Percentiles rank a stretch among this genome's conserved stretches.
phyloP scores from a whole-genome alignment of 1,140 invertebrate species.

The Eupeodes corollae region DNA sequence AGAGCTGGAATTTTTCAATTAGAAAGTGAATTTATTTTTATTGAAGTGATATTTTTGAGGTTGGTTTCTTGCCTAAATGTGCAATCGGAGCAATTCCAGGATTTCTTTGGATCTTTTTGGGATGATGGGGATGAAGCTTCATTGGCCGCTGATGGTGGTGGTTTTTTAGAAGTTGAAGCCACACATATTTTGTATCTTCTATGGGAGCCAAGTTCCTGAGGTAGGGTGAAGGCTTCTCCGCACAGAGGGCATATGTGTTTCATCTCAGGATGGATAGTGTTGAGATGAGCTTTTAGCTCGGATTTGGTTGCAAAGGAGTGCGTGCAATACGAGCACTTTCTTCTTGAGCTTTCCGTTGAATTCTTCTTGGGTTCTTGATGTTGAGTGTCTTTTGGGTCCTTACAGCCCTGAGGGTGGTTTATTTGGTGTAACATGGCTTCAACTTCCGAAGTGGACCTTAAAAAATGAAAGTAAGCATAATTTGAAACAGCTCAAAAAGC shows the following conservation, averaged over 20 bases:
- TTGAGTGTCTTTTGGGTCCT: background rate
- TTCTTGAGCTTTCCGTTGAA: background rate
- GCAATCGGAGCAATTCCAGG: constrained; percentile 22
- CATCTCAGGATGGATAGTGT: constrained; percentile 47
- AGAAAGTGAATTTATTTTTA: constrained; percentile 7
- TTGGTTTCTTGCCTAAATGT: constrained; percentile 9
- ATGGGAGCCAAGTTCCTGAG: constrained; percentile 61
- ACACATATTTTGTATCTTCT: constrained; percentile 46
- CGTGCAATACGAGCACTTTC: constrained; percentile 16
- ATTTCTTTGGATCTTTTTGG: background rate
- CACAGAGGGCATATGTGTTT: constrained; percentile 54
- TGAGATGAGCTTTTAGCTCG: constrained; percentile 54
- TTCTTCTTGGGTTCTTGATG: background rate
- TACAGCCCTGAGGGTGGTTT: background rate
- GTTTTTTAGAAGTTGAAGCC: constrained; percentile 8
- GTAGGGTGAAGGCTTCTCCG: constrained; percentile 51
- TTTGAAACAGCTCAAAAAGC: constrained; percentile 14
- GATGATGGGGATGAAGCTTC: background rate
- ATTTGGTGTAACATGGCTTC: constrained; percentile 5
- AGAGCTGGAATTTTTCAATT: constrained; percentile 22
- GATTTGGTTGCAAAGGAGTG: constrained; percentile 40
- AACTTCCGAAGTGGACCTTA: constrained; percentile 2
- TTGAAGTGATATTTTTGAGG: background rate
- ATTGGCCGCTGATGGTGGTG: background rate
- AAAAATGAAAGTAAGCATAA: constrained; percentile 4